Base-by-base conservation (phyloP, 1,140 invertebrate species). In the Ostrea edulis region DNA sequence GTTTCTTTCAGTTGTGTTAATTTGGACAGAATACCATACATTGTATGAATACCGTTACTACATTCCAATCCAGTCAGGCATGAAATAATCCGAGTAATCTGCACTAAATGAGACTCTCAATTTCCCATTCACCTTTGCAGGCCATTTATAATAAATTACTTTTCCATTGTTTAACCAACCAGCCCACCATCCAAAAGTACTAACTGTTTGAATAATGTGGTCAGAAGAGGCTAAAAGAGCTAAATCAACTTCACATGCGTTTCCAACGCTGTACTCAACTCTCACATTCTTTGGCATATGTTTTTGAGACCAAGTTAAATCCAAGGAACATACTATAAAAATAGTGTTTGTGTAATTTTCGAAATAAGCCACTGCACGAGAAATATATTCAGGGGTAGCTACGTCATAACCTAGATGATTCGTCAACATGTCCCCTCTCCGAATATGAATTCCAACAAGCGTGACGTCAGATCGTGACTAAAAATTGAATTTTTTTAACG, bases 131-230 rank as follows among this genome's bases (percentile, higher is more conserved):
- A 87, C 84, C 9, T 65, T 51, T 20, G 89, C 87, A 9, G 86
- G 89, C 53, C 90, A 84, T 88, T 91, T 90, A 68, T 92, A 93
- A 88, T 93, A 92, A 8, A 93, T 86, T 17, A 91, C 90, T 8
- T 83, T 86, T 12, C 93, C 94, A 83, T 90, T 90, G 22, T 90
- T 91, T 53, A 93, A 77, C 88, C 89, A 93, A 0, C 82, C 90
- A 2, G 91, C 86, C 92, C 92, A 93, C 93, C 93, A 93, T 12
- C 92, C 91, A 89, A 91, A 93, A 17, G 90, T 87, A 4, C 92
- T 92, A 0, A 91, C 90, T 2, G 92, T 92, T 84, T 92, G 91
- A 22, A 93, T 92, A 0, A 89, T 84, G 89, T 93, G 92, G 77
- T 93, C 88, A 86, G 91, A 93, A 14, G 84, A 35, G 0, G 89